These are phyloP conservation scores for Patella ulyssiponensis DNA, from an alignment of 2,888 invertebrate genomes.

Conservation along the genomic window DNA sequence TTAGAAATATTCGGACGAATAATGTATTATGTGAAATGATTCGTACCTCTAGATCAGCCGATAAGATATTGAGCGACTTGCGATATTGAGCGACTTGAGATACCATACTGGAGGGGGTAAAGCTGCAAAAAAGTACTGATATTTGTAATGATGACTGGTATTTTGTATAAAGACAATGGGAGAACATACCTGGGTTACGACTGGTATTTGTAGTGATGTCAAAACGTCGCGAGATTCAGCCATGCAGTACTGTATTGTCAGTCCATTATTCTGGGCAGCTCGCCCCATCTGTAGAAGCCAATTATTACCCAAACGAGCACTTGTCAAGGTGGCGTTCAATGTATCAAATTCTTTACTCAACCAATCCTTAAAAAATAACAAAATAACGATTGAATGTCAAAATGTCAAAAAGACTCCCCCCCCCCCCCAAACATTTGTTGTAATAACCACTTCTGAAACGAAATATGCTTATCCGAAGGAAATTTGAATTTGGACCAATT, in stretches of 20 bases:
- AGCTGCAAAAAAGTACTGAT: too few species aligned
- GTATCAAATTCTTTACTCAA: conserved; percentile 56
- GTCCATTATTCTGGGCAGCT: conserved; percentile 49
- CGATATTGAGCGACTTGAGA: background rate
- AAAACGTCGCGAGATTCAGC: conserved; percentile 53
- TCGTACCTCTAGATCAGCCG: background rate
- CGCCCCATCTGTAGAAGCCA: conserved; percentile 64
- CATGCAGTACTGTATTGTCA: conserved; percentile 66
- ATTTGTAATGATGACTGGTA: too few species aligned
- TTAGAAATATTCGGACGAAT: too few species aligned
- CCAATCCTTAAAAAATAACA: conserved; percentile 56
- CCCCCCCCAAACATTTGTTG: too few species aligned
- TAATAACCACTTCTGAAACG: too few species aligned
- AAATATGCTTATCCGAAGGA: too few species aligned
- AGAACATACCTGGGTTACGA: conserved; percentile 55
- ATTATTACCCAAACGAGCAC: conserved; percentile 48
- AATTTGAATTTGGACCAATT: too few species aligned
- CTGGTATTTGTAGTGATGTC: conserved; percentile 52
- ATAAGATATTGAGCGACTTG: too few species aligned
- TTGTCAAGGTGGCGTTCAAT: conserved; percentile 44
- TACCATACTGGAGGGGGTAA: too few species aligned
- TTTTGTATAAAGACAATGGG: too few species aligned
- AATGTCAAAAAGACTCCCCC: too few species aligned
- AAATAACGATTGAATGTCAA: background rate
- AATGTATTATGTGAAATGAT: background rate